Base-by-base conservation (phyloP, 92 coral and sea anemone species). In the Meandrina meandrites region DNA sequence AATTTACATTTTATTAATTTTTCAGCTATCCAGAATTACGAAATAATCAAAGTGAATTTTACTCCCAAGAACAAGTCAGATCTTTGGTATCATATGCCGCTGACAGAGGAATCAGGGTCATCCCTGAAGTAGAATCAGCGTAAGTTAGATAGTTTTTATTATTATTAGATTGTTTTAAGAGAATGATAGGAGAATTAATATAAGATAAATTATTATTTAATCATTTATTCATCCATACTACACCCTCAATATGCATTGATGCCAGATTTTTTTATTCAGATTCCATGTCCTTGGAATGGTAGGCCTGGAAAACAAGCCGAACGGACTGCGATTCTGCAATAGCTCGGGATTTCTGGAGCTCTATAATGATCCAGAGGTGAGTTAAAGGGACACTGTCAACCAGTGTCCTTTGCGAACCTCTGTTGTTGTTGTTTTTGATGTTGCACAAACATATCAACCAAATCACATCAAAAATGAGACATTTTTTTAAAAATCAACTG, bases 41-140 rank as follows among this genome's bases (percentile, higher is more conserved):
- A 60, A 90, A 88, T 78, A 82, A 83, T 17, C 86, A 83, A 45
- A 91, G 80, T 31, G 60, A 94, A 74, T 79, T 94, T 68, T 92
- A 94, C 90, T 86, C 91, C 12, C 98, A 94, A 69, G 92, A 88
- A 28, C 94, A 94, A 67, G 86, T 94, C 17, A 47, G 42, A 74
- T 75, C 54, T 17, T 81, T 94, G 57, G 80, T 94, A 16, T 88
- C 75, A 0, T 94, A 92, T 87, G 98, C 98, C 19, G 88, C 72
- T 74, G 98, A 92, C 88, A 89, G 98, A 48, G 98, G 98, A 50
- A 94, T 94, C 16, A 80, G 98, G 35, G 95, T 94, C 19, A 67
- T 94, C 21, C 95, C 98, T 3, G 98, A 94, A 81, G 91, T 94
- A 15, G 98, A 94, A 60, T 81, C 92, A 45, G 92, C 91, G 98